phyloP scores from a whole-genome alignment of 2,113 vertebrate species.

The Forbesichthys agassizii region DNA sequence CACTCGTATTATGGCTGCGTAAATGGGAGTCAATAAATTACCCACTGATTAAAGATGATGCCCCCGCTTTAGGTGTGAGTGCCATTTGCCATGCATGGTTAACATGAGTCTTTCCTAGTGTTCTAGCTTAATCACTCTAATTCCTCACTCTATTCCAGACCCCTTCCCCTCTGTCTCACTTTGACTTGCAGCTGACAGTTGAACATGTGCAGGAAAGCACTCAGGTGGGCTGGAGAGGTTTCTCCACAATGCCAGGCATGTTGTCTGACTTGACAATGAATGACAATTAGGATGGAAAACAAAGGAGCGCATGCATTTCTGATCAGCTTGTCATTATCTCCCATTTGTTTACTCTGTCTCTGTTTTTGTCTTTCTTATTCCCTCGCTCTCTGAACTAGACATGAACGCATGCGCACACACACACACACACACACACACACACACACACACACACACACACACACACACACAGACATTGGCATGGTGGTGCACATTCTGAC shows the following conservation, averaged over 20 bases:
- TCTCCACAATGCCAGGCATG: not conserved
- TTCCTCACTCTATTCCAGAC: slow-evolving; percentile 49
- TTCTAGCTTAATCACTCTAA: slow-evolving; percentile 60
- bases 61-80: slow-evolving; percentile 66
- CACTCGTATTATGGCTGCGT: slow-evolving; percentile 74
- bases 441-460: slow-evolving; percentile 1
- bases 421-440: not conserved
- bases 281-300: slow-evolving; percentile 17
- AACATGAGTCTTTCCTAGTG: slow-evolving; percentile 56
- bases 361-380: not conserved
- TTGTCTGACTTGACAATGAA: slow-evolving; percentile 18
- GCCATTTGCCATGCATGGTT: slow-evolving; percentile 62
- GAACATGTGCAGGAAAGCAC: slow-evolving; percentile 14
- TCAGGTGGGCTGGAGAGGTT: not conserved
- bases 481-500: too few relatives aligned
- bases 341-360: not conserved
- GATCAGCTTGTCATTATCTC: slow-evolving; percentile 5
- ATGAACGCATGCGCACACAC: not conserved
- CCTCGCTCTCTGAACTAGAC: not conserved
- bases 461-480: too few relatives aligned
- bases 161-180: slow-evolving; percentile 33
- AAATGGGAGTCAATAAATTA: slow-evolving; percentile 77
- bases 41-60: slow-evolving; percentile 72
- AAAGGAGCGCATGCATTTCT: slow-evolving; percentile 19
- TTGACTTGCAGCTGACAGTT: slow-evolving; percentile 37